phyloP scores from a whole-genome alignment of 1,140 invertebrate species.

The Ceratina japonica region DNA sequence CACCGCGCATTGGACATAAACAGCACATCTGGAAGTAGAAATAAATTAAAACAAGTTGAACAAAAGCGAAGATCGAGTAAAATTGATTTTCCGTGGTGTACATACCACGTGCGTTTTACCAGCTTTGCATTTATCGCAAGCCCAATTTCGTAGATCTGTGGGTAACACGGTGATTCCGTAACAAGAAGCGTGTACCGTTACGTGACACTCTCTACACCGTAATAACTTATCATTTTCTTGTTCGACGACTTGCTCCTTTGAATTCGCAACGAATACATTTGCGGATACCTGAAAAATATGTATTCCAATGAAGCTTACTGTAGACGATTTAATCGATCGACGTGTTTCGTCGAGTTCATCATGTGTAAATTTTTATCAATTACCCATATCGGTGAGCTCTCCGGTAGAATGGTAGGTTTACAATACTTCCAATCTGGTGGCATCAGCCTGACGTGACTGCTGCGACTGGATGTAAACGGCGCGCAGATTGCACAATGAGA shows the following conservation, averaged over 20 bases:
- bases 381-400: slow-evolving; percentile 76
- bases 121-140: slow-evolving; percentile 79
- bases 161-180: slow-evolving; percentile 77
- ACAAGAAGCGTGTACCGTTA: slow-evolving; percentile 79
- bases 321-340: neutral
- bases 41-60: slow-evolving; percentile 5
- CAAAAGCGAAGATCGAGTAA: neutral
- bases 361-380: neutral
- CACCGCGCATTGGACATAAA: slow-evolving; percentile 82
- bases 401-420: slow-evolving; percentile 72
- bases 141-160: slow-evolving; percentile 74
- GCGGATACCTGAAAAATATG: slow-evolving; percentile 68
- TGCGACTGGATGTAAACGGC: slow-evolving; percentile 67
- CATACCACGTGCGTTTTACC: slow-evolving; percentile 71
- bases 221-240: slow-evolving; percentile 76
- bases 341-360: neutral
- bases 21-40: slow-evolving; percentile 72
- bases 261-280: slow-evolving; percentile 74
- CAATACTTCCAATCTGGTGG: slow-evolving; percentile 75
- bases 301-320: neutral
- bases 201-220: slow-evolving; percentile 76
- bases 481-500: slow-evolving; percentile 76
- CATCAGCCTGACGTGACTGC: slow-evolving; percentile 69
- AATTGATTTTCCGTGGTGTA: slow-evolving; percentile 16
- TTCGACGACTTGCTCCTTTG: slow-evolving; percentile 72